A percentile compares a stretch with the other conserved stretches of the same genome.
These are phyloP conservation scores for Leptosomus discolor DNA, from an alignment of 2,113 vertebrate species.

Conservation along the genomic window DNA sequence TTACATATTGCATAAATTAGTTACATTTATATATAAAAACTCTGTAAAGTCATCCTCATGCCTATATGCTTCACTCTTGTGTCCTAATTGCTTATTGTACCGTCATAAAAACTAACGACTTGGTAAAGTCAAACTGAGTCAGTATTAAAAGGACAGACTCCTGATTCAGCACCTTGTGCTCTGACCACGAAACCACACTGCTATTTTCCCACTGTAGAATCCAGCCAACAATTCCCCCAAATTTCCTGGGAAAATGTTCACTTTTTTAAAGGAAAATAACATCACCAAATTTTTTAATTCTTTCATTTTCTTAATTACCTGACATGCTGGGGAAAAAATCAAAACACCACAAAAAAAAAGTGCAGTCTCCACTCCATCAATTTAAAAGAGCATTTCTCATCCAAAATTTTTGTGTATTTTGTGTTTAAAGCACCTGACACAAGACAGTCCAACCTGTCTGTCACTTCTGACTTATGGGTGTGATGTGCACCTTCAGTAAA, in stretches of 20 bases:
- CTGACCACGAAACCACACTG: not conserved
- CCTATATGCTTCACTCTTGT: not conserved
- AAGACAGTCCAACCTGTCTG: not conserved
- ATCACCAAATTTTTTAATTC: not conserved
- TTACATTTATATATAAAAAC: not conserved
- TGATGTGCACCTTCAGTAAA: not conserved
- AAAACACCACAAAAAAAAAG: not conserved
- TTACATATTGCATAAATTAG: not conserved
- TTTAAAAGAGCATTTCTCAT: not conserved
- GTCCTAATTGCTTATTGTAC: not conserved
- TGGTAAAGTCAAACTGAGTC: not conserved
- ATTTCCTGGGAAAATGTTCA: not conserved
- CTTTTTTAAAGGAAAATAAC: not conserved
- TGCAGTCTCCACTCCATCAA: not conserved
- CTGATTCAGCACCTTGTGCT: not conserved
- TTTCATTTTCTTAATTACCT: not conserved
- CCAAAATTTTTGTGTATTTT: not conserved
- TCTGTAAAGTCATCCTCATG: not conserved
- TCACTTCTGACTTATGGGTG: not conserved
- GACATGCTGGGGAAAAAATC: not conserved
- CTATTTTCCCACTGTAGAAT: not conserved
- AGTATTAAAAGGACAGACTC: not conserved
- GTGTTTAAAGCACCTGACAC: not conserved
- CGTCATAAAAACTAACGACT: not conserved
- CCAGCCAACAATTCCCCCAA: not conserved